These are phyloP conservation scores for Drosophila ananassae DNA, from an alignment of 1,140 invertebrate genomes.

Conservation along the genomic window DNA sequence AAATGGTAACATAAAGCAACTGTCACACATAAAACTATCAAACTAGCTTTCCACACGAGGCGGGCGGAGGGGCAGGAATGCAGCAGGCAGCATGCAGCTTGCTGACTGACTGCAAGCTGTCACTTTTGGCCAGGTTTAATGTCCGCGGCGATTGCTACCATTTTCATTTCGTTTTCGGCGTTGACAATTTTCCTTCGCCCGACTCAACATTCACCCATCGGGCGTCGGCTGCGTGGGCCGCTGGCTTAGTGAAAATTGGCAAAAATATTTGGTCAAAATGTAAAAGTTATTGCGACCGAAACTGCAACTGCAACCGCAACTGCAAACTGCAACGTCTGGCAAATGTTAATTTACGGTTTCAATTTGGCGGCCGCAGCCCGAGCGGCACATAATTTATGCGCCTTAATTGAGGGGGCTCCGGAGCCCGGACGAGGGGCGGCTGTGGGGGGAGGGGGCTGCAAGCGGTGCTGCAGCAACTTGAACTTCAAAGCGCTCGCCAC, in stretches of 20 bases:
- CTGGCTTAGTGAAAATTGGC: conserved; percentile 79
- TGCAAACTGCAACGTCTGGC: conserved; percentile 52
- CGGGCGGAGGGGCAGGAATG: background rate
- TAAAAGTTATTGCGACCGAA: conserved; percentile 68
- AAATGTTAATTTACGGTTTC: conserved; percentile 83
- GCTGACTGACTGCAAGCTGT: conserved; percentile 75
- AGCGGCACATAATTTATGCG: conserved; percentile 76
- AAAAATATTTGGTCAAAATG: conserved; percentile 83
- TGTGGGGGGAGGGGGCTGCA: background rate
- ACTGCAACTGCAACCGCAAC: background rate
- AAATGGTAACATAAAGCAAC: conserved; percentile 81
- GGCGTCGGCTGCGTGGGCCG: conserved; percentile 73
- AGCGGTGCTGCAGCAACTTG: conserved; percentile 52
- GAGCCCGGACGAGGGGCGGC: conserved; percentile 17
- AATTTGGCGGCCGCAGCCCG: conserved; percentile 71
- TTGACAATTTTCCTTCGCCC: conserved; percentile 64
- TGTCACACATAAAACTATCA: conserved; percentile 80
- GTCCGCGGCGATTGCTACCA: conserved; percentile 76
- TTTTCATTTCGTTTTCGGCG: conserved; percentile 77
- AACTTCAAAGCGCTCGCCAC: conserved; percentile 69
- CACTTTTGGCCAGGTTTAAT: conserved; percentile 77
- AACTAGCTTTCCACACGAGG: conserved; percentile 25
- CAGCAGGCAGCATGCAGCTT: background rate
- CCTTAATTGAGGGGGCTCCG: conserved; percentile 71
- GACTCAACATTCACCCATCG: conserved; percentile 66